phyloP scores from a whole-genome alignment of 1,140 invertebrate species.

The Tetragnatha versicolor region DNA sequence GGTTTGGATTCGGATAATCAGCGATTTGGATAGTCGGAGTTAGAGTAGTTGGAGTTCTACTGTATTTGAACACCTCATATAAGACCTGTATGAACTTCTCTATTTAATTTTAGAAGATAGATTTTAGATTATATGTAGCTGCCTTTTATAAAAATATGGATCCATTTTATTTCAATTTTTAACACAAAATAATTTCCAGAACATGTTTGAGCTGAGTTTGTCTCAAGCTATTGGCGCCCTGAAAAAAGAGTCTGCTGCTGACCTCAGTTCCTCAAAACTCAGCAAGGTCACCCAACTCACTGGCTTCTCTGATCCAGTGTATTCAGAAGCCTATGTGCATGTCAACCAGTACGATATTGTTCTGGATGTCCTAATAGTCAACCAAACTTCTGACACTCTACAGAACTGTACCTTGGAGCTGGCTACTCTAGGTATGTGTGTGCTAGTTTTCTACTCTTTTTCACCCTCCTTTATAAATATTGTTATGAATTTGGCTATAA shows the following conservation, averaged over 20 bases:
- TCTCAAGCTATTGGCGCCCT: constrained; percentile 84
- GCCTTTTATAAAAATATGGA: too few relatives aligned
- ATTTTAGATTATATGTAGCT: too few relatives aligned
- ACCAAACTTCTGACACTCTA: constrained; percentile 96
- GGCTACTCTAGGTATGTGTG: constrained; percentile 81
- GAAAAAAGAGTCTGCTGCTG: constrained; percentile 67
- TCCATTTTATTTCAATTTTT: constrained; percentile 5
- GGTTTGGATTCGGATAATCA: too few relatives aligned
- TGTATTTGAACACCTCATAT: too few relatives aligned
- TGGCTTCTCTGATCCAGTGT: constrained; percentile 99
- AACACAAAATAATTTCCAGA: constrained; percentile 61
- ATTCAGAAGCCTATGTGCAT: constrained; percentile 98
- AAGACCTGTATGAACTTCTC: too few relatives aligned
- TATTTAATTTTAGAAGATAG: too few relatives aligned
- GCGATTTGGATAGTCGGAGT: too few relatives aligned
- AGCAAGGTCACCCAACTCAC: constrained; percentile 92
- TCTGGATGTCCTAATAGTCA: constrained; percentile 95
- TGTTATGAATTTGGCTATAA: too few relatives aligned
- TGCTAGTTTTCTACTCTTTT: not conserved
- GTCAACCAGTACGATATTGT: constrained; percentile 99
- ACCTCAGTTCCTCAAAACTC: constrained; percentile 59
- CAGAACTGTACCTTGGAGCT: constrained; percentile 98
- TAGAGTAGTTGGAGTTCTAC: too few relatives aligned
- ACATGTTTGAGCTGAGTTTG: constrained; percentile 95
- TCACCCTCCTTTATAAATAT: too few relatives aligned